Conservation (phyloP, 2,797 vertebrate species). For the Apogon hyalosoma region DNA sequence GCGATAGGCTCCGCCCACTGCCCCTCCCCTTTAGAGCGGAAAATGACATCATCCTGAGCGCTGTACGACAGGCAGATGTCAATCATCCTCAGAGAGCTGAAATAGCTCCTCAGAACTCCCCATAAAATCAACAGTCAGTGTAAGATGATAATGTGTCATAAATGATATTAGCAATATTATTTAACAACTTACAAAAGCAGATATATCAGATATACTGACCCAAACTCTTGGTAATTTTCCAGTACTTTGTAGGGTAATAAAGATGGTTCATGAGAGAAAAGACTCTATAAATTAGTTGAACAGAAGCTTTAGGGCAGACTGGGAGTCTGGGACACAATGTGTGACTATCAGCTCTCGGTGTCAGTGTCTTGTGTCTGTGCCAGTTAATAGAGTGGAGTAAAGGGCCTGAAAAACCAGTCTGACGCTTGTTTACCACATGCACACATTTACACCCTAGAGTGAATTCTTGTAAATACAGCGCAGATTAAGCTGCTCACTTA, state of each 20-base stretch:
- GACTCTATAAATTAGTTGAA: slow-evolving; percentile 11
- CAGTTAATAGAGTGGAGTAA: slow-evolving; percentile 14
- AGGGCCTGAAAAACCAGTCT: slow-evolving; percentile 71
- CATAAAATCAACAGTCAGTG: background rate
- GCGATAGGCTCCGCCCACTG: slow-evolving; percentile 47
- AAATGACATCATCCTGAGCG: slow-evolving; percentile 74
- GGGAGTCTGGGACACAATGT: slow-evolving; percentile 19
- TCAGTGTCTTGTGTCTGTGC: slow-evolving; percentile 17
- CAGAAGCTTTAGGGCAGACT: slow-evolving; percentile 7
- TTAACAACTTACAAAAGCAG: no score
- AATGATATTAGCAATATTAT: no score
- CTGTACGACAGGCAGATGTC: slow-evolving; percentile 29
- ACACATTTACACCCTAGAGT: background rate
- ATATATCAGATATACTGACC: no score
- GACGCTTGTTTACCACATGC: slow-evolving; percentile 22
- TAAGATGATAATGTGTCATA: background rate
- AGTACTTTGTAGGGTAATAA: background rate
- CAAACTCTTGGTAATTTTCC: no score
- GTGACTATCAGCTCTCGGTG: slow-evolving; percentile 29
- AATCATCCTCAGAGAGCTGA: slow-evolving; percentile 26
- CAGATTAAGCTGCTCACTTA: slow-evolving; percentile 14
- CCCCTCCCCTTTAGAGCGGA: slow-evolving; percentile 17
- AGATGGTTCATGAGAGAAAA: background rate
- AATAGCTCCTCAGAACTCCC: slow-evolving; percentile 33
- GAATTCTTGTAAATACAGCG: slow-evolving; percentile 27